Percentiles rank a stretch among this genome's conserved stretches.
Conservation (phyloP, 2,888 invertebrate species). For the Lepidonotus clava region DNA sequence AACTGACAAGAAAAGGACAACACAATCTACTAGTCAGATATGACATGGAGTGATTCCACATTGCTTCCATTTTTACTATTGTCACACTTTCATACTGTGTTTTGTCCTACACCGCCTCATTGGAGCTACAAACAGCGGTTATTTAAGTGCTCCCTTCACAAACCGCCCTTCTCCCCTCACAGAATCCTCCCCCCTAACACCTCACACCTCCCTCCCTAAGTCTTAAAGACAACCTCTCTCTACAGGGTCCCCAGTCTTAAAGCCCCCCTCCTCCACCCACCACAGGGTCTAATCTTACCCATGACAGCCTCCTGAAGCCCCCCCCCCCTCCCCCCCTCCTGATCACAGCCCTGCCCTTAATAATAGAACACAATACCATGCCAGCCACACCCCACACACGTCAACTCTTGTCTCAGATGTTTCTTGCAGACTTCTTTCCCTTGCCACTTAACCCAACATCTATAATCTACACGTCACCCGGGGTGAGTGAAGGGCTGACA, state of each 20-base stretch:
- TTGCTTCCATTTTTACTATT: no score
- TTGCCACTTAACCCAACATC: not conserved
- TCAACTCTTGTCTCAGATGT: not conserved
- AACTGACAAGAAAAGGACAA: no score
- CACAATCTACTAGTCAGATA: no score
- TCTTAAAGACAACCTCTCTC: no score
- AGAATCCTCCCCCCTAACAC: no score
- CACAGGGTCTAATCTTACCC: not conserved
- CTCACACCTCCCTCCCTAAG: no score
- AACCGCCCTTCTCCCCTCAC: not conserved
- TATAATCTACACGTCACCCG: not conserved
- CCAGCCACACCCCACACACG: no score
- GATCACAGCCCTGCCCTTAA: not conserved
- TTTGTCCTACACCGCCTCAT: not conserved
- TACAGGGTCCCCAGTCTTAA: no score
- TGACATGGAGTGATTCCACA: no score
- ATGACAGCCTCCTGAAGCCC: not conserved
- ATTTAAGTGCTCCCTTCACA: not conserved
- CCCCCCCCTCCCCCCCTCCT: no score
- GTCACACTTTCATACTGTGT: no score
- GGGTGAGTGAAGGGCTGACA: not conserved
- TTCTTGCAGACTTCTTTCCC: no score
- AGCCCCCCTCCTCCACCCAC: not conserved
- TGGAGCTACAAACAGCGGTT: not conserved
- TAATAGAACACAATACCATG: not conserved